Conservation (phyloP, 2,888 invertebrate species). For the Herminia tarsipennalis region DNA sequence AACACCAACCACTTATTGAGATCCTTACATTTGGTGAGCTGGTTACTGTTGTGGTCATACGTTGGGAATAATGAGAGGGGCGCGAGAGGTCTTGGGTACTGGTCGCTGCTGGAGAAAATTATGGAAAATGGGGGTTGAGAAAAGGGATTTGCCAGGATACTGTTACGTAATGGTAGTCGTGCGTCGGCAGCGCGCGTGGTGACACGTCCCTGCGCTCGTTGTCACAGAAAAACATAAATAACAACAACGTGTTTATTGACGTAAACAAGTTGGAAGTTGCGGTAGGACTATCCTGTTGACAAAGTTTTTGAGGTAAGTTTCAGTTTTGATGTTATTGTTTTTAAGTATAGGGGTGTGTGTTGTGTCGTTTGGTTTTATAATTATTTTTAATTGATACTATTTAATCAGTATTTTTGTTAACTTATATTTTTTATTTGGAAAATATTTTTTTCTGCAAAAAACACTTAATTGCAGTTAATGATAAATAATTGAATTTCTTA, state of each 20-base stretch:
- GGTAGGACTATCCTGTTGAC: constrained; percentile 47
- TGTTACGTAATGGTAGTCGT: constrained; percentile 81
- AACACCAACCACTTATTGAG: constrained; percentile 47
- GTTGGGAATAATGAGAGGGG: constrained; percentile 17
- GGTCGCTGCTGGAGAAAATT: constrained; percentile 59
- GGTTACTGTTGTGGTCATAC: neutral
- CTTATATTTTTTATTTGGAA: no score
- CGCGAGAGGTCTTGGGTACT: constrained; percentile 49
- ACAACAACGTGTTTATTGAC: constrained; percentile 81
- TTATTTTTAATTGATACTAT: neutral
- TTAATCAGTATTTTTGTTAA: no score
- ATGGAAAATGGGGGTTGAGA: constrained; percentile 58
- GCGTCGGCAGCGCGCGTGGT: constrained; percentile 57
- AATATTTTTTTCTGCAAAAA: no score
- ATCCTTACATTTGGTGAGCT: constrained; percentile 36
- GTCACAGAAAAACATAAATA: constrained; percentile 70
- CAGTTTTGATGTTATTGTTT: constrained; percentile 19
- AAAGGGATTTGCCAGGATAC: constrained; percentile 72
- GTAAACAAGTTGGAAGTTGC: constrained; percentile 71
- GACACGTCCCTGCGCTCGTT: constrained; percentile 56
- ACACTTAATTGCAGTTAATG: no score
- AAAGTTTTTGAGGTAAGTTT: constrained; percentile 42
- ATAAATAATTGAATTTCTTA: no score
- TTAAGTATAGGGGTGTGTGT: constrained; percentile 9
- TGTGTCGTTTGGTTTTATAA: neutral